These are phyloP conservation scores for Ailurus styani DNA, from an alignment of 2,113 vertebrate genomes.

Conservation along the genomic window DNA sequence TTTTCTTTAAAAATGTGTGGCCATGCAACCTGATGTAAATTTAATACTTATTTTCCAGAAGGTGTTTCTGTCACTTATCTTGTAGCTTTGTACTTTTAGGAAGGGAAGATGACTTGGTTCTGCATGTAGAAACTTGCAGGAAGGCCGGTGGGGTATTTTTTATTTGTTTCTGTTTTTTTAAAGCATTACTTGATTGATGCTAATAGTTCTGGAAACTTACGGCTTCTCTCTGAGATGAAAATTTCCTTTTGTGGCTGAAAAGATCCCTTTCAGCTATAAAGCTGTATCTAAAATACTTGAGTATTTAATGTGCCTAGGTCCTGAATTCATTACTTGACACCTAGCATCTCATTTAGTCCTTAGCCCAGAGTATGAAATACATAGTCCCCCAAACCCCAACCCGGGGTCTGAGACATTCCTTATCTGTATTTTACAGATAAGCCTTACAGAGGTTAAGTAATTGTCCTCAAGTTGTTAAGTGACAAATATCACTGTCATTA, in stretches of 20 bases:
- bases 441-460: neutral
- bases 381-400: neutral
- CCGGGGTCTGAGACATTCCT: neutral
- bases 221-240: neutral
- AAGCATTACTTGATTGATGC: neutral
- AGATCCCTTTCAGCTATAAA: neutral
- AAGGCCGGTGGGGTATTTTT: neutral
- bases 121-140: neutral
- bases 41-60: neutral
- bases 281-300: neutral
- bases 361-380: neutral
- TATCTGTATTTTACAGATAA: neutral
- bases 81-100: neutral
- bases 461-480: neutral
- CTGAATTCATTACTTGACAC: neutral
- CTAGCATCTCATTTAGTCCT: neutral
- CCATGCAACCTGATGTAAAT: neutral
- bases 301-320: neutral
- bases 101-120: neutral
- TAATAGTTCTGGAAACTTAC: neutral
- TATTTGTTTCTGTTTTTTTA: constrained; percentile 1
- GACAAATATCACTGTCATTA: neutral
- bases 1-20: neutral
- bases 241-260: neutral
- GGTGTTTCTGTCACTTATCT: neutral